Evolutionary conservation across 2,888 invertebrate genomes (phyloP).

Genomic region (Salpingus planirostris): DNA sequence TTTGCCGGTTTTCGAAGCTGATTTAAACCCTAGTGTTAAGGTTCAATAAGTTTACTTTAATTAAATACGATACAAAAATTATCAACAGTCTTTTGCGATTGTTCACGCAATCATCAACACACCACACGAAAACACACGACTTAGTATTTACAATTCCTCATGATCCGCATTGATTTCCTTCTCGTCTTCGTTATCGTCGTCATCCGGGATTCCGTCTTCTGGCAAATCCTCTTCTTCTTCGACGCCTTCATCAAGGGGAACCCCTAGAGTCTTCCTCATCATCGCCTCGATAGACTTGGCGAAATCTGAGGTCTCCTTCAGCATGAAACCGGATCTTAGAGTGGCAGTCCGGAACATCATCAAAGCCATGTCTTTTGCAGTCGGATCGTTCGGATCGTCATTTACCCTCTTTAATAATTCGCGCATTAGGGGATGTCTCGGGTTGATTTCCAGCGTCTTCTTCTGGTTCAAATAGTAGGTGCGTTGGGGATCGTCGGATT

Average conservation of each 20-base stretch:
- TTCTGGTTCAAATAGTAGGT: conserved; percentile 86
- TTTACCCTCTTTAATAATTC: conserved; percentile 80
- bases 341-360: conserved; percentile 92
- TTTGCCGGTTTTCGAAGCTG: conserved; percentile 5
- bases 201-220: conserved; percentile 40
- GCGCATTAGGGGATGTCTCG: conserved; percentile 89
- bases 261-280: conserved; percentile 72
- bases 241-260: conserved; percentile 61
- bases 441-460: conserved; percentile 96
- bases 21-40: conserved; percentile 4
- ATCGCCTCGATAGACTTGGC: conserved; percentile 85
- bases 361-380: conserved; percentile 73
- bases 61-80: conserved; percentile 21
- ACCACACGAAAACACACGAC: conserved; percentile 14
- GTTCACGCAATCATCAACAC: conserved; percentile 16
- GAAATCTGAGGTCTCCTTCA: conserved; percentile 78
- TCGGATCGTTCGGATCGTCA: conserved; percentile 65
- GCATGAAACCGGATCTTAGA: conserved; percentile 86
- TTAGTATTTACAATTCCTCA: conserved; percentile 50
- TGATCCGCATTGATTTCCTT: conserved; percentile 38
- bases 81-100: conserved; percentile 22
- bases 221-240: conserved; percentile 40
- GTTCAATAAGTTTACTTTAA: conserved; percentile 10
- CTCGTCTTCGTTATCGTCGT: conserved; percentile 39
- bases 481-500: conserved; percentile 84